phyloP scores from a whole-genome alignment of 2,888 invertebrate genomes.

The Vesta saturnalis region DNA sequence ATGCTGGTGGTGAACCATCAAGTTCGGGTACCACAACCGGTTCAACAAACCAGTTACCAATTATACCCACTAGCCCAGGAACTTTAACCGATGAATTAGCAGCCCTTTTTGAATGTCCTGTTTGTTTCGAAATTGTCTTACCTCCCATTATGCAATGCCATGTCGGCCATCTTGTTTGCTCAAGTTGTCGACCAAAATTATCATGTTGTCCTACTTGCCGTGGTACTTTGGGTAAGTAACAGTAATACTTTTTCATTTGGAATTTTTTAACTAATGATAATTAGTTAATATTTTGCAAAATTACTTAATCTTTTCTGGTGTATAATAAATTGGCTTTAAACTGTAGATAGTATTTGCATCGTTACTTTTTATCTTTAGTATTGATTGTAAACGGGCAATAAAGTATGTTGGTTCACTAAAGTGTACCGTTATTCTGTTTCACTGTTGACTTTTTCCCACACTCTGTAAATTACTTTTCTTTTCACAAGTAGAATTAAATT shows the following conservation, averaged over 20 bases:
- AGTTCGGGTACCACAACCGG: conserved; percentile 31
- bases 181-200: conserved; percentile 95
- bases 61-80: conserved; percentile 65
- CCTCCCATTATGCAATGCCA: conserved; percentile 99
- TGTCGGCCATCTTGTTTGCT: conserved; percentile 98
- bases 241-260: background rate
- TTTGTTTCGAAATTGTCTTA: conserved; percentile 99
- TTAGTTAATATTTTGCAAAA: no score
- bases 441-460: no score
- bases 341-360: no score
- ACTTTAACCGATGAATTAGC: conserved; percentile 88
- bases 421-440: no score
- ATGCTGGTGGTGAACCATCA: conserved; percentile 40
- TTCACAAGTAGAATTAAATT: no score
- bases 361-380: no score
- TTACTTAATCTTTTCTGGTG: no score
- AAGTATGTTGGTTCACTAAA: no score
- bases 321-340: no score
- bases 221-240: conserved; percentile 80
- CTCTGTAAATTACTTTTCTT: no score
- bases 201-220: conserved; percentile 98
- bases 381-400: no score
- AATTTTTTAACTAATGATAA: background rate
- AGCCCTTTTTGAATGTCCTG: conserved; percentile 93
- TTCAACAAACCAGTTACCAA: conserved; percentile 30